A percentile compares a stretch with the other conserved stretches of the same genome.
These are phyloP conservation scores for Acanthoscelides obtectus DNA, from an alignment of 2,888 invertebrate species.

Conservation along the genomic window DNA sequence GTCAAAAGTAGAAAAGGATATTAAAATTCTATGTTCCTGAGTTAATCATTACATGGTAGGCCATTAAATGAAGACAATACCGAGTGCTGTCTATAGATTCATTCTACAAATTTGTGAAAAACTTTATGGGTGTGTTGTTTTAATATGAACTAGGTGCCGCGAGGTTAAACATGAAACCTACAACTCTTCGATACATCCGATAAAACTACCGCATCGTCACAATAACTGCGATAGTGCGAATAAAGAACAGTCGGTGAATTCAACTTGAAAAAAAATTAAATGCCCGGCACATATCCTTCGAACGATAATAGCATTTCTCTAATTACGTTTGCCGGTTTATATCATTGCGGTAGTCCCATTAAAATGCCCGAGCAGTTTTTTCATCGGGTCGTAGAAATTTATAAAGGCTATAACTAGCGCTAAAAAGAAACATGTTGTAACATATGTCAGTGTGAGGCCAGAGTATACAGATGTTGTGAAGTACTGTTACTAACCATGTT, in stretches of 20 bases:
- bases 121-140: no score
- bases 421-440: slow-evolving; percentile 30
- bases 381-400: slow-evolving; percentile 31
- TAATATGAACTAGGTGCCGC: no score
- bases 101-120: no score
- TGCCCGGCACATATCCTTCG: not conserved
- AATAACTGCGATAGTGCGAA: not conserved
- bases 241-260: not conserved
- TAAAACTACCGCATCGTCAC: not conserved
- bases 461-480: no score
- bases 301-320: slow-evolving; percentile 23
- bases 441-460: slow-evolving; percentile 22
- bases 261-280: not conserved
- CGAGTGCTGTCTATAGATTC: no score
- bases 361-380: slow-evolving; percentile 33
- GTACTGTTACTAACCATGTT: no score
- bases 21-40: no score
- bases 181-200: not conserved
- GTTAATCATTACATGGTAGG: no score
- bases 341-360: slow-evolving; percentile 25
- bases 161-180: no score
- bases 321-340: slow-evolving; percentile 9
- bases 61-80: no score
- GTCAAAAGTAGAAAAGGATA: no score
- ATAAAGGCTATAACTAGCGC: slow-evolving; percentile 35